Evolutionary conservation across 2,888 invertebrate species (phyloP).

Genomic region (Ischnus inquisitorius): DNA sequence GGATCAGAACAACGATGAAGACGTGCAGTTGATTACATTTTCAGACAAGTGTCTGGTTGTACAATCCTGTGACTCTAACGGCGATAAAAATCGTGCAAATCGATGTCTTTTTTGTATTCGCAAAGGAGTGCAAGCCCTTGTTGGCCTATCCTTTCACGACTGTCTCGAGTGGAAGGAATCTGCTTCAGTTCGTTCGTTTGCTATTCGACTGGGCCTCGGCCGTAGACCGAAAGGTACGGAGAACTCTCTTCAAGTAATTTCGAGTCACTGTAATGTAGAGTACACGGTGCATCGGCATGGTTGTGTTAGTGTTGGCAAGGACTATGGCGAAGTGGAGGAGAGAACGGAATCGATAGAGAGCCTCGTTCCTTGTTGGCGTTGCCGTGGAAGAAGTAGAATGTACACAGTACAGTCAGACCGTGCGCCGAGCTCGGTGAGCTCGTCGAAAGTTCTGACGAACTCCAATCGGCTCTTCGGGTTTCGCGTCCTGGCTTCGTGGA

Average conservation of each 20-base stretch:
- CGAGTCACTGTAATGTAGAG: conserved; percentile 21
- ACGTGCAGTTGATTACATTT: too few species aligned
- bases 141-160: too few species aligned
- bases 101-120: too few species aligned
- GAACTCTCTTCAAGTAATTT: neutral
- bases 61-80: too few species aligned
- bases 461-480: conserved; percentile 37
- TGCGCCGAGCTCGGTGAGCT: neutral
- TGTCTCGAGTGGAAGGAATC: too few species aligned
- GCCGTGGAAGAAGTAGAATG: conserved; percentile 51
- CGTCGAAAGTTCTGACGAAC: conserved; percentile 58
- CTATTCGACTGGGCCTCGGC: too few species aligned
- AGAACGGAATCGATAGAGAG: conserved; percentile 12
- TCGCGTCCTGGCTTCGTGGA: neutral
- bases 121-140: too few species aligned
- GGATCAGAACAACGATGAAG: too few species aligned
- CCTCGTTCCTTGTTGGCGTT: conserved; percentile 1
- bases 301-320: neutral
- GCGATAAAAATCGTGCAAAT: too few species aligned
- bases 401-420: conserved; percentile 57
- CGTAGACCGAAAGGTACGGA: too few species aligned
- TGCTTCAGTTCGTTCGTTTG: too few species aligned
- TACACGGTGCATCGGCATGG: neutral
- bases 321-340: neutral
- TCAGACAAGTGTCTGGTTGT: too few species aligned